Evolutionary conservation across 2,888 invertebrate genomes (phyloP), one percentile per base, ranked within the genome.

Genomic region (Hoplodrina blanda): DNA sequence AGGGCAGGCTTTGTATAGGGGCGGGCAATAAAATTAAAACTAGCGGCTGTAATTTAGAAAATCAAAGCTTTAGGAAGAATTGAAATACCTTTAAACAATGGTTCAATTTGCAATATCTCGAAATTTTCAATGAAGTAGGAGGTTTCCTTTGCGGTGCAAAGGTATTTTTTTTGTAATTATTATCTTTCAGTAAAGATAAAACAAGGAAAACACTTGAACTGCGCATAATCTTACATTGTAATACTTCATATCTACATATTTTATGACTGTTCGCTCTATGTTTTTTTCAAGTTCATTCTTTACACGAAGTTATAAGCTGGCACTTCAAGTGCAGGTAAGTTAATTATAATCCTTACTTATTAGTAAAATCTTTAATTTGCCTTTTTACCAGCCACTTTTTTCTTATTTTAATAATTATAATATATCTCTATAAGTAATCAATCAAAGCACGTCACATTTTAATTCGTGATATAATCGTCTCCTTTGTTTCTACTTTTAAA

Each of bases 21-120:
- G 78, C 67, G 81, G 72, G 46, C 46, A 25, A 56, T 70, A 50
- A 62, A 62, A 56, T 10, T 11, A 46, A 13, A 17, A 50, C 54
- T 15, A 69, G 30, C 4, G 1, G 11, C 59, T 59, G 54, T 54
- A 49, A 41, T 41, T 1, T 6, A 33, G 1, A 30, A 74, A 62
- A 41, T 8, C 19, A 8, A n/a, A 63, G 44, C 2, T 17, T 62
- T 49, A 41, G 13, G 10, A n/a, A 0, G 17, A 30, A 55, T 55
- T 11, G 19, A 1, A 3, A 13, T 37, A 13, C 3, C 17, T 15
- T 15, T 11, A 41, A 49, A 49, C 8, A 54, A 2, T n/a, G 10
- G 2, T 17, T 0, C 0, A 49, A 17, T 54, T 37, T 17, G 13
- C 13, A 25, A 1, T 17, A 15, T n/a, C 2, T 8, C 1, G 8